Conservation (phyloP, 1,140 invertebrate species). For the Bombus difficillimus region DNA sequence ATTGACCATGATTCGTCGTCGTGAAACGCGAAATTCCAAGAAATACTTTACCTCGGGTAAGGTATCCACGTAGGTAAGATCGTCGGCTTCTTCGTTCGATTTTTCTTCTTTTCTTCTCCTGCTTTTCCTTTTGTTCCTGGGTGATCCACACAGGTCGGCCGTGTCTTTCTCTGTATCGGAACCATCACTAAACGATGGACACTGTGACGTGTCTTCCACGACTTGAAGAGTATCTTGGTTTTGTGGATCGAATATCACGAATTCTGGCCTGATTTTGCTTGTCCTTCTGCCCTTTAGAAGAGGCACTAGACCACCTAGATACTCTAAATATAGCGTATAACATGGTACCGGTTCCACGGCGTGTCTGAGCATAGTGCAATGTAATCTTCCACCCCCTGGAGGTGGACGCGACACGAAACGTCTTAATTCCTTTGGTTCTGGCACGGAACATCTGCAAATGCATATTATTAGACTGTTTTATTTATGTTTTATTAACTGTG, state of each 20-base stretch:
- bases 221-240: conserved; percentile 77
- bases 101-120: conserved; percentile 83
- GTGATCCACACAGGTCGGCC: conserved; percentile 84
- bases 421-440: conserved; percentile 92
- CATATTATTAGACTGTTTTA: neutral
- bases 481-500: neutral
- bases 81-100: conserved; percentile 84
- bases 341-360: conserved; percentile 88
- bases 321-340: conserved; percentile 98
- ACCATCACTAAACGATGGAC: conserved; percentile 84
- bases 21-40: neutral
- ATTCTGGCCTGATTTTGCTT: conserved; percentile 98
- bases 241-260: conserved; percentile 98
- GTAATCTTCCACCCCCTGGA: conserved; percentile 90
- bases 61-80: conserved; percentile 94
- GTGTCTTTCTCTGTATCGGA: conserved; percentile 91
- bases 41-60: conserved; percentile 89
- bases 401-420: conserved; percentile 97
- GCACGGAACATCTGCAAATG: conserved; percentile 92
- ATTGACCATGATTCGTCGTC: neutral
- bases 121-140: conserved; percentile 86
- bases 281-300: conserved; percentile 97
- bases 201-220: conserved; percentile 76
- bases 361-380: conserved; percentile 98
- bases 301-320: conserved; percentile 97